phyloP scores from a whole-genome alignment of 2,888 invertebrate species.

The Mesochorus sp. region DNA sequence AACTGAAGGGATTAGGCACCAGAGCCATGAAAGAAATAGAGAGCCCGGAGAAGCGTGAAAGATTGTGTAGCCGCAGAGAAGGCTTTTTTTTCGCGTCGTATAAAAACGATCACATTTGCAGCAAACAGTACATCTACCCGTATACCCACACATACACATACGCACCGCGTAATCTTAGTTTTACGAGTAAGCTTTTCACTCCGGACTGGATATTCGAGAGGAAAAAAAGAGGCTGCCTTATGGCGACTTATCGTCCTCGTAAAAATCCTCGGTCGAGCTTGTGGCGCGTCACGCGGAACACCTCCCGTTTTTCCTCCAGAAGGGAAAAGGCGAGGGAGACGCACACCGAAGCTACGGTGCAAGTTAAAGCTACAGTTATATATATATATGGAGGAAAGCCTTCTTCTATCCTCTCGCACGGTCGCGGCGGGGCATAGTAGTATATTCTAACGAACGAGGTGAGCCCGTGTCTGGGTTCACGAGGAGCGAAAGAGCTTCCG shows the following conservation, averaged over 20 bases:
- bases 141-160: no score
- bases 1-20: no score
- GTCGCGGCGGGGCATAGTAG: background rate
- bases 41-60: conserved; percentile 18
- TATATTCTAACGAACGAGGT: conserved; percentile 60
- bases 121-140: no score
- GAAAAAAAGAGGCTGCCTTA: conserved; percentile 49
- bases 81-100: conserved; percentile 1
- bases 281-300: conserved; percentile 20
- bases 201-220: conserved; percentile 50
- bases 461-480: conserved; percentile 48
- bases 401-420: background rate
- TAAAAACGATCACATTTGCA: conserved; percentile 30
- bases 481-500: conserved; percentile 55
- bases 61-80: conserved; percentile 5
- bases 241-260: conserved; percentile 62
- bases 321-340: no score
- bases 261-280: conserved; percentile 51
- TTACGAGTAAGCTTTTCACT: conserved; percentile 48
- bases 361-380: background rate
- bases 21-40: background rate
- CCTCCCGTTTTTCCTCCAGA: conserved; percentile 42
- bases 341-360: background rate
- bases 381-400: background rate
- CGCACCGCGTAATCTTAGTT: conserved; percentile 59